These are phyloP conservation scores for Ophiothrix spiculata DNA, from an alignment of 35 echinoderm and acorn worm species.

Conservation along the genomic window DNA sequence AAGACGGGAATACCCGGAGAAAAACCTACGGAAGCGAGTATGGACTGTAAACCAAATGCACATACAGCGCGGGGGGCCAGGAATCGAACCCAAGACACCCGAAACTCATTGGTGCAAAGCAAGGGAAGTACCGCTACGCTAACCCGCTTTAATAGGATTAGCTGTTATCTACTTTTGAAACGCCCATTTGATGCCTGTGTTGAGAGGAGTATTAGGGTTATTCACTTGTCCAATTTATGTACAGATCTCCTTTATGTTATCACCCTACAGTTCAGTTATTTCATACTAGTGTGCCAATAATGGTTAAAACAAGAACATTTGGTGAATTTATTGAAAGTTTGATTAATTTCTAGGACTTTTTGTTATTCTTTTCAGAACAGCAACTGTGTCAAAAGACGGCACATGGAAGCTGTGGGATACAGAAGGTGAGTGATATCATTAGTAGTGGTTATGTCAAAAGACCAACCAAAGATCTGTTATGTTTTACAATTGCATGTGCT, in stretches of 20 bases:
- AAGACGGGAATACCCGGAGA: too few species aligned
- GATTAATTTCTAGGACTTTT: too few species aligned
- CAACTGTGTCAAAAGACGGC: constrained; percentile 91
- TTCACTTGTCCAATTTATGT: background rate
- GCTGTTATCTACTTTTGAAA: background rate
- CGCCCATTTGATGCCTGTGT: background rate
- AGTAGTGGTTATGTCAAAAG: background rate
- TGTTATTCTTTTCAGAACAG: constrained; percentile 45
- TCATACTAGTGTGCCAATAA: too few species aligned
- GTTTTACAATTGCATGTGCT: background rate
- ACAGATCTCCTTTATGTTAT: background rate
- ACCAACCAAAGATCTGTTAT: background rate
- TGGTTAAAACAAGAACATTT: too few species aligned
- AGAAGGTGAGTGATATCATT: constrained; percentile 62
- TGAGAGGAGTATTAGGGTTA: background rate
- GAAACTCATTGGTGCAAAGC: too few species aligned
- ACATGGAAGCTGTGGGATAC: constrained; percentile 98
- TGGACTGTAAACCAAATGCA: too few species aligned
- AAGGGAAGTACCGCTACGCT: too few species aligned
- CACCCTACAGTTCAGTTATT: background rate
- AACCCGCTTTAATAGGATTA: background rate
- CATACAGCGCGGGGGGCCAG: background rate
- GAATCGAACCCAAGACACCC: too few species aligned
- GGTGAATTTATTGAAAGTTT: too few species aligned
- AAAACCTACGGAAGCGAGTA: too few species aligned